Conservation (phyloP, 1,140 invertebrate genomes). For the Drosophila littoralis region DNA sequence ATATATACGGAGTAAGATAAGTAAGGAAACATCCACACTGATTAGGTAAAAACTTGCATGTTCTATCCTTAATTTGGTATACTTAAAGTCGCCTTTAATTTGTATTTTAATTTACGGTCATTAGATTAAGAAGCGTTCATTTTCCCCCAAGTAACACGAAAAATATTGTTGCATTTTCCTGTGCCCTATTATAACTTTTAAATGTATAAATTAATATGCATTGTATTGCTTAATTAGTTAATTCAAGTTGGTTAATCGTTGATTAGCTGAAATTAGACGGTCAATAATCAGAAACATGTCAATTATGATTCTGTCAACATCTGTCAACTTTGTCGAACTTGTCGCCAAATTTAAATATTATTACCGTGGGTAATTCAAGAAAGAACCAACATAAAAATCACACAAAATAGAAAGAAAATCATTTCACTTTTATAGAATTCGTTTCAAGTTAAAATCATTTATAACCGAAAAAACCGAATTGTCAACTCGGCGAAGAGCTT, state of each 20-base stretch:
- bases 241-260: constrained; percentile 26
- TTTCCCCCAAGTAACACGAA: constrained; percentile 13
- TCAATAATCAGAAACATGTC: constrained; percentile 11
- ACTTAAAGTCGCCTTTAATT: constrained; percentile 7
- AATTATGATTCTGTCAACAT: constrained; percentile 7
- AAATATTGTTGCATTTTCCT: constrained; percentile 7
- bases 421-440: not conserved
- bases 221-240: constrained; percentile 23
- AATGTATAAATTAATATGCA: constrained; percentile 10
- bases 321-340: not conserved
- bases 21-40: not conserved
- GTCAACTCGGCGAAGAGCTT: not conserved
- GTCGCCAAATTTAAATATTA: not conserved
- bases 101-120: constrained; percentile 9
- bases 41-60: not conserved
- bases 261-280: constrained; percentile 24
- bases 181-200: constrained; percentile 12
- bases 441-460: not conserved
- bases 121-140: constrained; percentile 20
- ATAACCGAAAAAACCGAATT: not conserved
- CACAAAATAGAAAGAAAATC: not conserved
- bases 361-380: not conserved
- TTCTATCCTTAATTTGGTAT: constrained; percentile 1
- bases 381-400: not conserved
- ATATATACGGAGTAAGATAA: too few relatives aligned